Base-by-base conservation (phyloP, 2,888 invertebrate species). In the Mythimna ferrago region DNA sequence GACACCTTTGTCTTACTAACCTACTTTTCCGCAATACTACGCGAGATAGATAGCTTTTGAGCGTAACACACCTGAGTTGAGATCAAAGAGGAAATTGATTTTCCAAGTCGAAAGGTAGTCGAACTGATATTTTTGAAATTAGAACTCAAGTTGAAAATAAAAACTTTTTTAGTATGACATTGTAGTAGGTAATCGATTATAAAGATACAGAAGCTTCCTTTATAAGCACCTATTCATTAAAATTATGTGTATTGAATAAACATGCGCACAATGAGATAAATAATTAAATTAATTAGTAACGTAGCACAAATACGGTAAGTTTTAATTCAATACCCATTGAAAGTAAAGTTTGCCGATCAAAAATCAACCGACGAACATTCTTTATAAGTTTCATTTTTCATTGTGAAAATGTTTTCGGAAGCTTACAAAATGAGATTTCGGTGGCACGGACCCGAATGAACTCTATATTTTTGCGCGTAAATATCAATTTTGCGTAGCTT, bases 211-310 rank as follows among this genome's bases (percentile, higher is more conserved):
- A 80, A 87, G 86, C 82, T 68, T 41, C 56, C 2, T 71, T 38
- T 74, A 57, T 71, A 83, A 83, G 60, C 67, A 73, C 68, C 82
- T 82, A 87, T 89, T 89, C 82, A 91, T 91, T 90, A 89, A 90
- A 88, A 88, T 91, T 91, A 92, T 90, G 87, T 89, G 87, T 92
- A 93, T 94, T 91, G 90, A 94, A 94, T 93, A 93, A 94, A 93
- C 92, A 92, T 89, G 89, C 89, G 82, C 89, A 92, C 91, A 94
- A 93, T 94, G 89, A 91, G 90, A 92, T 93, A 93, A 94, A 93
- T 94, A 95, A 95, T 94, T 94, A 93, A 95, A 94, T 94, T 94
- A 95, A 95, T 95, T 95, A 95, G 93, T 94, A 92, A 92, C 93
- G 91, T 90, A 93, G 92, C 90, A 92, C 92, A 94, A 95, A 94